A percentile compares a stretch with the other conserved stretches of the same genome.
Evolutionary conservation across 1,140 invertebrate species (phyloP).

Genomic region (Maniola jurtina): DNA sequence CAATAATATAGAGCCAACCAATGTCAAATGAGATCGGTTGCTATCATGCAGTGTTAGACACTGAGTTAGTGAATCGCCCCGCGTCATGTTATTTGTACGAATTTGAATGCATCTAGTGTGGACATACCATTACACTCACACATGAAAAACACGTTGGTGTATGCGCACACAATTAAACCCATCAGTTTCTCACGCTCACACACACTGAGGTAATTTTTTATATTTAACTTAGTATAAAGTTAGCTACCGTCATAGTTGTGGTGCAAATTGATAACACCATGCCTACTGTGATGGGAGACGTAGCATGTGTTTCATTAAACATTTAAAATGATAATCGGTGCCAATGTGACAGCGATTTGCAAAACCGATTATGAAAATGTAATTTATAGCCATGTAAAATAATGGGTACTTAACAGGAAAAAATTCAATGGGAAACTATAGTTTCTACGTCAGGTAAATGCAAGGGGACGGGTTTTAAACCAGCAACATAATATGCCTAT

Average conservation of each 20-base stretch:
- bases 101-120: neutral
- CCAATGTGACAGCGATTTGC: neutral
- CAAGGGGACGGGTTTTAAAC: too few relatives aligned
- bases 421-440: too few relatives aligned
- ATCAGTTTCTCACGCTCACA: slow-evolving; percentile 72
- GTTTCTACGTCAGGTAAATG: too few relatives aligned
- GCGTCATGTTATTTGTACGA: neutral
- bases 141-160: slow-evolving; percentile 32
- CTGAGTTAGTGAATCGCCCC: too few relatives aligned
- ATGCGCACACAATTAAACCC: slow-evolving; percentile 39
- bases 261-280: neutral
- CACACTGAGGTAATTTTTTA: slow-evolving; percentile 55
- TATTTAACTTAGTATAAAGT: slow-evolving; percentile 27
- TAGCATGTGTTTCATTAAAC: neutral
- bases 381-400: neutral
- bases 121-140: slow-evolving; percentile 5
- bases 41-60: too few relatives aligned
- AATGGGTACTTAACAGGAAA: too few relatives aligned
- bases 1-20: too few relatives aligned
- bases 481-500: too few relatives aligned
- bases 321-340: slow-evolving; percentile 4
- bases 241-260: neutral
- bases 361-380: neutral
- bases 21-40: too few relatives aligned
- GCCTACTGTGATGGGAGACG: neutral